Evolutionary conservation across 2,888 invertebrate genomes (phyloP), one percentile per base, ranked within the genome.

Genomic region (Mechanitis mazaeus): DNA sequence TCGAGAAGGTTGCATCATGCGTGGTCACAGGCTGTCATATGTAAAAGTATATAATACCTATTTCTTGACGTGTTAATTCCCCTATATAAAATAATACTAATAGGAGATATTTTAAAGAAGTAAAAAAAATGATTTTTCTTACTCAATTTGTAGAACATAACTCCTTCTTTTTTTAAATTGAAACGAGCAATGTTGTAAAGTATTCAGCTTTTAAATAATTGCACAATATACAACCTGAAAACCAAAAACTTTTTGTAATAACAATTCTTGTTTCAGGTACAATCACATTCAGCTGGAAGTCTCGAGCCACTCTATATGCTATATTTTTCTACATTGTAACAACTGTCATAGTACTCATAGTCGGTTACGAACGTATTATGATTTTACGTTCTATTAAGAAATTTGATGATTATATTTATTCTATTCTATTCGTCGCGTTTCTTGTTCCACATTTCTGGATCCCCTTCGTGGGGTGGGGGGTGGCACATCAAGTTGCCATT

Each of bases 371-470:
- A 72, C 82, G 94, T 2, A 69, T 94, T 47, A 81, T 90, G 72
- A 93, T 94, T 66, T 78, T 94, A 45, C 85, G 91, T 20, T 92
- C 92, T 35, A 92, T 92, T 67, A 90, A 87, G 60, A 91, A 92
- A 70, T 94, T 94, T 71, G 94, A 94, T 74, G 94, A 94, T 71
- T 93, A 93, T 71, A 94, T 94, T 70, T 94, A 94, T 73, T 92
- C 93, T 0, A 91, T 94, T 60, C 84, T 94, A 28, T 94, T 94
- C 73, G 88, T 94, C 0, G 89, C 93, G 11, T 94, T 93, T 73
- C 84, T 94, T 55, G 89, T 93, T 9, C 94, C 94, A 0, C 94
- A 94, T 74, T 94, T 94, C 78, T 93, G 93, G 92, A 93, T 93
- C 54, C 94, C 94, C 0, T 93, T 92, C 71, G 93, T 93, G 12